phyloP scores from a whole-genome alignment of 2,113 vertebrate genomes.

The Rhinogobius similis region DNA sequence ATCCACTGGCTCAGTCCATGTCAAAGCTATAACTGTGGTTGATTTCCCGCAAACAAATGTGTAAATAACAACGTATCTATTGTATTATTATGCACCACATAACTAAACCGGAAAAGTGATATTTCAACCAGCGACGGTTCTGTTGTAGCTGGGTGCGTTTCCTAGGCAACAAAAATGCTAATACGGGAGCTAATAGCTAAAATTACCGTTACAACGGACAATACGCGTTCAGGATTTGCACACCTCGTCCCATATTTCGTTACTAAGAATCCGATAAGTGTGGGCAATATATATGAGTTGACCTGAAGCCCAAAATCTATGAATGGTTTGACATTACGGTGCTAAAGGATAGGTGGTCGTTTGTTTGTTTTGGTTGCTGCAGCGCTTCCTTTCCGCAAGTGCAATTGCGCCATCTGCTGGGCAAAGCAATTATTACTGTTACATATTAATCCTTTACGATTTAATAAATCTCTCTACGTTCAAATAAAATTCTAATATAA shows the following conservation, averaged over 20 bases:
- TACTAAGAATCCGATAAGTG: neutral
- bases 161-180: constrained; percentile 2
- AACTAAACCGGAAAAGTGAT: no score
- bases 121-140: neutral
- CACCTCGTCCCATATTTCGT: neutral
- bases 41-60: neutral
- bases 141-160: neutral
- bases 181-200: neutral
- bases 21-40: neutral
- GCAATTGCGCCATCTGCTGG: neutral
- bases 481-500: no score
- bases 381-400: neutral
- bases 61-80: neutral
- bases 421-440: neutral
- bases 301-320: neutral
- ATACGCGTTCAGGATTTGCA: neutral
- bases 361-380: neutral
- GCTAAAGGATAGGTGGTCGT: neutral
- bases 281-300: neutral
- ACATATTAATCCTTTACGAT: neutral
- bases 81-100: neutral
- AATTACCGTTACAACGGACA: neutral
- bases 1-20: no score
- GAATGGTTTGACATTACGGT: neutral
- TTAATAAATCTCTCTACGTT: no score